Evolutionary conservation across 2,113 vertebrate genomes (phyloP), one percentile per base, ranked within the genome.

Genomic region (Odocoileus hemionus): DNA sequence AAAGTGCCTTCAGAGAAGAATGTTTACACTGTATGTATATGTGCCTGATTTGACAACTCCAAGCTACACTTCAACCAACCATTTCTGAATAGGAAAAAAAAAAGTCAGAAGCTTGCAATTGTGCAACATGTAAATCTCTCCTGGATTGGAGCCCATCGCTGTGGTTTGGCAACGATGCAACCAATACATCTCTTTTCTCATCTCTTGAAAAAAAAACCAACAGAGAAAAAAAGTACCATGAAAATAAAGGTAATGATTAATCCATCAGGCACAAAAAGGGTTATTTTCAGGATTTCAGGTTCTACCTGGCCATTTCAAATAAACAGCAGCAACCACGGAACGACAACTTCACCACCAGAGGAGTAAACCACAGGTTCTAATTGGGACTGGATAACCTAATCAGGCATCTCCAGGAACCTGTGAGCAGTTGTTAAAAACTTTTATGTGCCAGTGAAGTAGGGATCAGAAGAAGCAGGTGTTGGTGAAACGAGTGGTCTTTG

Each of bases 171-270:
- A 97, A 85, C 50, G 90, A 86, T 36, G 92, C 76, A 58, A 96
- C 43, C 43, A n/a, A 70, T 79, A 82, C 88, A 92, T 86, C 91
- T 96, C 50, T 86, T 67, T 97, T 98, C 97, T 98, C 96, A 96
- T 97, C 47, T 97, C 82, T 54, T 90, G 10, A 60, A n/a, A 60
- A 83, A 97, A 15, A 93, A 52, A 25, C 33, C n/a, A 89, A 76
- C 57, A 92, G 84, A 97, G 60, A 95, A 91, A 95, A 78, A 94
- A 92, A 86, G 33, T 97, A 90, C 61, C 78, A 78, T 92, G 89
- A 95, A 94, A 74, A 95, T 67, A 97, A 95, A 97, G 98, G 98
- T 98, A 99, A 98, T 98, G 78, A 99, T 98, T 99, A 98, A 99
- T 98, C 98, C 50, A 47, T 94, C 67, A 36, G 78, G 87, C 50